Evolutionary conservation across 2,797 vertebrate genomes (phyloP), one percentile per base, ranked within the genome.

Genomic region (Melanotaenia nigrans): DNA sequence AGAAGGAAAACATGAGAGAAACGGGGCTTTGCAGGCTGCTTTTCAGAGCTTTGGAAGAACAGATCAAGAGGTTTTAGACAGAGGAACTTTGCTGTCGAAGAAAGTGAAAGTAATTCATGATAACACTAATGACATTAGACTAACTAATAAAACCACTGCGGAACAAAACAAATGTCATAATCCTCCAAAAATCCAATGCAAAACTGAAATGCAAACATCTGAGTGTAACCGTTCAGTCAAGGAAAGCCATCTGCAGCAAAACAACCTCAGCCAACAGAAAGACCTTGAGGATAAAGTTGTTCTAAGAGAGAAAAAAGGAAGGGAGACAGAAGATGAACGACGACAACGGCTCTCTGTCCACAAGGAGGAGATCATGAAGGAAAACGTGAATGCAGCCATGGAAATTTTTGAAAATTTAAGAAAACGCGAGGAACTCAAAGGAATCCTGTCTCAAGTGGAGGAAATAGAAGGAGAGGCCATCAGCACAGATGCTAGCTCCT

Each of bases 331-430:
- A 53, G 94, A 94, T 3, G 93, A 96, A 62, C 92, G 94, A 77
- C 77, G 92, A 30, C 94, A 96, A 79, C 94, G 95, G 59, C 83
- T 96, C 61, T 96, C 96, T 2, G 88, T 96, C 30, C 96, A 96
- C 87, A 96, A 94, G 70, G 95, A 96, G 1, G 95, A 96, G 80
- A 96, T 96, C 62, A 94, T 96, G 92, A 96, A 90, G 83, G 96
- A 93, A 75, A 96, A 96, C 0, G 93, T 94, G 38, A 92, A 92
- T 68, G 93, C 90, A 5, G 92, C 94, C 7, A 94, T 94, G 88
- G 94, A 96, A 84, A 96, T 94, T 70, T 94, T 96, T 87, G 95
- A 96, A 65, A 95, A 94, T 82, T 71, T 96, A 63, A 94, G 90
- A 51, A 95, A 94, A 78, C 94, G 94, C 69, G 94, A 96, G 36